Percentiles rank a stretch among this genome's conserved stretches.
phyloP scores from a whole-genome alignment of 2,113 vertebrate species.

The Apteryx owenii region DNA sequence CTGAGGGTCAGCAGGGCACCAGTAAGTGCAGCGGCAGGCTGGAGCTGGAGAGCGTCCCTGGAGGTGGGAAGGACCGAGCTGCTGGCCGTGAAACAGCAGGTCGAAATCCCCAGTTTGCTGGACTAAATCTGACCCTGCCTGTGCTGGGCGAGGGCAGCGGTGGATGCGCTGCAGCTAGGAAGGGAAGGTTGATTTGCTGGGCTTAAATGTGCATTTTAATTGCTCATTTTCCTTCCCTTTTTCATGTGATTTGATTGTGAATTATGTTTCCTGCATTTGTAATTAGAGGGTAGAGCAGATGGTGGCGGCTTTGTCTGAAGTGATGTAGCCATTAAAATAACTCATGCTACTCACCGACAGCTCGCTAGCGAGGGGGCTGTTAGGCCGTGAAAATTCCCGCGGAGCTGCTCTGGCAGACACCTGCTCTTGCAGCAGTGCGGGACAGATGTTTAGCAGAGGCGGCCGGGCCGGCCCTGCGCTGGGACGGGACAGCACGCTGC shows the following conservation, averaged over 20 bases:
- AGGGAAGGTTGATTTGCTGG: slow-evolving; percentile 27
- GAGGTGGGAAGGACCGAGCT: neutral
- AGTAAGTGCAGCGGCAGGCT: neutral
- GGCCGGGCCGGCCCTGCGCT: neutral
- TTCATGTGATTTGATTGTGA: slow-evolving; percentile 62
- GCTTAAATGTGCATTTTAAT: slow-evolving; percentile 63
- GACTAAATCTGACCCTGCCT: neutral
- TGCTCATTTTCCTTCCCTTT: slow-evolving; percentile 60
- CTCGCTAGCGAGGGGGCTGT: neutral
- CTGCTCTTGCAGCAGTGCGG: neutral
- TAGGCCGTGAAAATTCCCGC: neutral
- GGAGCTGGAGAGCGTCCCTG: neutral
- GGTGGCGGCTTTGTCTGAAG: slow-evolving; percentile 43
- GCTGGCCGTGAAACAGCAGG: neutral
- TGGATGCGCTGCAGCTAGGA: neutral
- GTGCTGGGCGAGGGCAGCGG: neutral
- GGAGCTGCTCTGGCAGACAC: neutral
- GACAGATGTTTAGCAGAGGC: neutral
- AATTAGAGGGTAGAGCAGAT: slow-evolving; percentile 69
- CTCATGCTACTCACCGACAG: neutral
- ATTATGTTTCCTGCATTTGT: slow-evolving; percentile 70
- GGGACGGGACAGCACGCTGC: neutral
- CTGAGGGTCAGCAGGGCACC: neutral
- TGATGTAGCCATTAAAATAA: neutral
- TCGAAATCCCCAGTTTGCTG: neutral